Evolutionary conservation across 2,888 invertebrate genomes (phyloP), one percentile per base, ranked within the genome.

Genomic region (Dynastes grantii): DNA sequence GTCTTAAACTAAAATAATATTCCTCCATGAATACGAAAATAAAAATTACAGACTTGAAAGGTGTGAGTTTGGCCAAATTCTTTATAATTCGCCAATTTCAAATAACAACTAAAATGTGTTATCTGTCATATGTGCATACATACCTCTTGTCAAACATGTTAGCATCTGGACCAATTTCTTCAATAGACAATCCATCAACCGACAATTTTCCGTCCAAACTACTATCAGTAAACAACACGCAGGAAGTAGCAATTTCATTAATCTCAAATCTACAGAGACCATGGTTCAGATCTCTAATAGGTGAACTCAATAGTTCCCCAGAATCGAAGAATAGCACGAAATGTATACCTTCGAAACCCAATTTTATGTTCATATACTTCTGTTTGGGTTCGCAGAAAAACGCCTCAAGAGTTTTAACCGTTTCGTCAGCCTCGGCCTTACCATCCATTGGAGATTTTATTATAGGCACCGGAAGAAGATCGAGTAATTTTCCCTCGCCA

Each of bases 241-340:
- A 88, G 4, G 92, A 92, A 0, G 93, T 85, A 22, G 91, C 91
- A 0, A 93, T 90, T 86, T 95, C 95, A 0, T 92, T 93, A 11
- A 95, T 91, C 11, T 93, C 92, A 73, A 95, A 88, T 85, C 92
- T 92, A 6, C 94, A 94, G 3, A 95, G 88, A 0, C 94, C 94
- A 80, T 93, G 94, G 86, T 92, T 94, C 81, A 93, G 84, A 84
- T 95, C 94, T 2, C 95, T 90, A 0, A 95, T 93, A 0, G 95
- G 95, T 0, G 95, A 95, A 85, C 94, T 94, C 6, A 95, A 87
- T 0, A 94, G 90, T 87, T 95, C 95, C 77, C 94, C 94, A 82
- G 93, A 92, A 85, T 95, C 95, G 27, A 93, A 92, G 87, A 94
- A 95, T 0, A 95, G 88, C 82, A 92, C 92, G 1, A 95, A 83